Base-by-base conservation (phyloP, 2,797 vertebrate species). In the Yasuhikotakia modesta region DNA sequence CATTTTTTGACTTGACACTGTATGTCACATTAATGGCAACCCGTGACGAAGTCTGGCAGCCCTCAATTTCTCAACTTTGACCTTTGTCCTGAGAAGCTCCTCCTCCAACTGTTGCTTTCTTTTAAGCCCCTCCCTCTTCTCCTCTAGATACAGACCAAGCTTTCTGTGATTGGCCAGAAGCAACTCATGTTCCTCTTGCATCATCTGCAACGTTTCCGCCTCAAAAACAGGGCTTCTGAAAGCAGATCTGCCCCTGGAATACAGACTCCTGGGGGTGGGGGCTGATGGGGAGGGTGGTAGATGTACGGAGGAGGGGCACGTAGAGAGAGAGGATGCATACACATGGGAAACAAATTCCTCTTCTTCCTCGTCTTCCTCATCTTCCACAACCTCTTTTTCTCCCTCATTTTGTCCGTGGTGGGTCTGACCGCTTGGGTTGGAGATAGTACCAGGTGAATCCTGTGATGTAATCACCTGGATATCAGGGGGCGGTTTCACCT, bases 81-180 rank as follows among this genome's bases (percentile, higher is more conserved):
- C 97, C 91, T 96, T 99, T 81, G 96, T 94, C 93, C 92, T 91
- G 45, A 99, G 91, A 58, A 99, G 94, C 87, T 99, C 97, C 89
- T 99, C 97, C 82, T 99, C 97, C 79, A 99, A 91, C 30, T 96
- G 94, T 84, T 99, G 97, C 85, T 96, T 96, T 92, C 97, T 95
- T 93, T 98, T 99, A 85, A 98, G 92, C 32, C 96, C 96, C 90
- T 98, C 96, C 80, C 96, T 94, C 92, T 98, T 99, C 89, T 99
- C 98, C 80, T 99, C 96, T 83, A 99, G 91, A 87, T 98, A 99
- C 12, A 97, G 85, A 73, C 96, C 95, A 58, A 98, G 94, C 89
- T 97, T 98, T 86, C 93, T 96, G 88, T 99, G 97, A 91, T 98
- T 99, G 91, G 96, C 94, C 85, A 99, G 75, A 86, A 98, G 95